These are phyloP conservation scores for Ovis aries DNA, from an alignment of 2,113 vertebrate species.

Conservation along the genomic window ARS-UI_Ramb_v3.0 NC_056060.1:6861501-6862000, in stretches of 20 bases:
- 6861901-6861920: neutral
- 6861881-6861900: neutral
- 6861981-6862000: neutral
- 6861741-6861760: neutral
- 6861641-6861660: neutral
- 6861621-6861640: neutral
- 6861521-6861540: neutral
- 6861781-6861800: neutral
- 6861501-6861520: neutral
- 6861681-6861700: neutral
- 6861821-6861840: neutral
- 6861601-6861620: neutral
- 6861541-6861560: neutral
- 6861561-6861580: neutral
- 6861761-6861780: neutral
- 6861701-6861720: neutral
- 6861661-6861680: conserved; percentile 5
- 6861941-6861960: neutral
- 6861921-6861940: neutral
- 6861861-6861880: neutral
- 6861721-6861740: neutral
- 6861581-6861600: neutral
- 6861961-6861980: neutral
- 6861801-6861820: neutral
- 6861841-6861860: neutral